These are phyloP conservation scores for Bombus terrestris DNA, from an alignment of 1,140 invertebrate genomes.

Conservation along the genomic window DNA sequence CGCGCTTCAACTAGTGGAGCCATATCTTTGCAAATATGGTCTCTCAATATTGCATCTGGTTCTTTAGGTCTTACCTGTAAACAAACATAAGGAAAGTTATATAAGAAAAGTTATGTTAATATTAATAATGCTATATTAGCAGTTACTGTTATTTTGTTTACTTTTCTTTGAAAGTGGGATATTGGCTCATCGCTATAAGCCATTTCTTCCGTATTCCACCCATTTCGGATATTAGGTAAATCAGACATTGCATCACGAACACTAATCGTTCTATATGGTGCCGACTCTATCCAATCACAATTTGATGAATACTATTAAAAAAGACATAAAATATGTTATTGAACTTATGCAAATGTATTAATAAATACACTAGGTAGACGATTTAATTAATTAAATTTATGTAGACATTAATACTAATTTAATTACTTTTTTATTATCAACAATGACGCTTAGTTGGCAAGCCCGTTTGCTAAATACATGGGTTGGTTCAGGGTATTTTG, in stretches of 20 bases:
- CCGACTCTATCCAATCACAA: slow-evolving; percentile 85
- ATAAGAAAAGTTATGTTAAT: slow-evolving; percentile 1
- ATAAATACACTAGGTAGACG: no score
- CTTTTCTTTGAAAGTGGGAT: slow-evolving; percentile 90
- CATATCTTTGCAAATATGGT: slow-evolving; percentile 95
- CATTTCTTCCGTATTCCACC: slow-evolving; percentile 88
- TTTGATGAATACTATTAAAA: slow-evolving; percentile 77
- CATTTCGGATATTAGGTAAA: slow-evolving; percentile 90
- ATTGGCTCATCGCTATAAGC: slow-evolving; percentile 87
- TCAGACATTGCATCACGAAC: slow-evolving; percentile 94
- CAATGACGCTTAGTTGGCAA: slow-evolving; percentile 87
- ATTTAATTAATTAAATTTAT: no score
- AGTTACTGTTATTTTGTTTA: slow-evolving; percentile 69
- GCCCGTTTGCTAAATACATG: slow-evolving; percentile 91
- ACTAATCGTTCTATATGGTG: slow-evolving; percentile 89
- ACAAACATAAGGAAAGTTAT: background rate
- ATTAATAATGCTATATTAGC: background rate
- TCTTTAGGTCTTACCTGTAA: slow-evolving; percentile 85
- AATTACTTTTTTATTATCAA: slow-evolving; percentile 87
- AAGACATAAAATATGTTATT: background rate
- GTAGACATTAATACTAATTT: no score
- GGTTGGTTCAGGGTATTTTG: slow-evolving; percentile 90
- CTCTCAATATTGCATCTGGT: slow-evolving; percentile 84
- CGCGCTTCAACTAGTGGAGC: slow-evolving; percentile 90
- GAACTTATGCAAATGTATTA: background rate